Conservation (phyloP, 2,113 vertebrate genomes). For the Zapornia atra region DNA sequence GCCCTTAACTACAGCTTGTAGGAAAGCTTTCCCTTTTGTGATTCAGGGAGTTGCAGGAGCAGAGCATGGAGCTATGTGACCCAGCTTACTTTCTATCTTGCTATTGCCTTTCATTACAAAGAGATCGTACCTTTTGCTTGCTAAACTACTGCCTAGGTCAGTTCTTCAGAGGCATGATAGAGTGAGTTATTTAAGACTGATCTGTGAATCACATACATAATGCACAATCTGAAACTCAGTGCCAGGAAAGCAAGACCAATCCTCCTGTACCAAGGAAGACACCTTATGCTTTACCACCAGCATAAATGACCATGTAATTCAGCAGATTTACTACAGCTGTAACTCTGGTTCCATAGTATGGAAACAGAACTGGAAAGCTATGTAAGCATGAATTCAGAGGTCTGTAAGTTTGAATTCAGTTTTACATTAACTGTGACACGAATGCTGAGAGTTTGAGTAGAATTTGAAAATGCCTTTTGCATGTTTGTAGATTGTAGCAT, state of each 20-base stretch:
- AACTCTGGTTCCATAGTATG: background rate
- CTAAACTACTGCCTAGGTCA: background rate
- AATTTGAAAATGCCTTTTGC: background rate
- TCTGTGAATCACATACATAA: background rate
- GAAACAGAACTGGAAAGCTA: background rate
- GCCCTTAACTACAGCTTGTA: background rate
- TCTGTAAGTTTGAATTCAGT: background rate
- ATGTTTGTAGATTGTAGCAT: accelerated
- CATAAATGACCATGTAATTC: background rate
- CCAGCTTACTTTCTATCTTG: background rate
- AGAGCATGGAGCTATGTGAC: background rate
- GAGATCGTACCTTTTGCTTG: background rate
- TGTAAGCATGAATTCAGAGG: background rate
- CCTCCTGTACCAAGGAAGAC: background rate
- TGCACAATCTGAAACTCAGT: background rate
- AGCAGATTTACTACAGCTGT: background rate
- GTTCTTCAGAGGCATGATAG: background rate
- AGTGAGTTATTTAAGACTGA: background rate
- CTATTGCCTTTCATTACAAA: background rate
- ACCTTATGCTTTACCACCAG: background rate
- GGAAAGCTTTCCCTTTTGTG: background rate
- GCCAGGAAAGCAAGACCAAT: background rate
- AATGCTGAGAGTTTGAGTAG: background rate
- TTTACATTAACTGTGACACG: background rate
- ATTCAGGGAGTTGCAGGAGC: background rate